phyloP scores from a whole-genome alignment of 2,888 invertebrate species.

The Euclidia mi region DNA sequence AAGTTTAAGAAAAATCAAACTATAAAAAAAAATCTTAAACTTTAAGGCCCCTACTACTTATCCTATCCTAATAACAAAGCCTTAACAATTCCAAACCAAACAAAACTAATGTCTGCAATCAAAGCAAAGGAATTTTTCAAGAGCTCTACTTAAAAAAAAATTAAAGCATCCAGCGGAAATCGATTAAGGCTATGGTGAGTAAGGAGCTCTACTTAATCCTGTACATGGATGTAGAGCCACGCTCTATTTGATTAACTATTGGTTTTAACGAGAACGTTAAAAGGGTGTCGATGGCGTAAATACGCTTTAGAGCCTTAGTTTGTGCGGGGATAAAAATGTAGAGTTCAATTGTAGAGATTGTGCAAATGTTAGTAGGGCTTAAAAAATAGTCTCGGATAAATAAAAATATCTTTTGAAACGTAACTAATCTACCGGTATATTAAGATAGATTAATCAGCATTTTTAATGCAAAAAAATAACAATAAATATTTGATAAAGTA shows the following conservation, averaged over 20 bases:
- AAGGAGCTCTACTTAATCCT: conserved; percentile 61
- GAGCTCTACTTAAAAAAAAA: conserved; percentile 27
- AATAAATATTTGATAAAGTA: too few species aligned
- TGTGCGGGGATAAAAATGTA: not conserved
- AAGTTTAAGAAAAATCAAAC: too few species aligned
- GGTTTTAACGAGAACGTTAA: conserved; percentile 55
- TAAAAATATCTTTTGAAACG: too few species aligned
- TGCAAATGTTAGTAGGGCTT: too few species aligned
- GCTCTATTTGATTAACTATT: conserved; percentile 70
- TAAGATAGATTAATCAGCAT: too few species aligned
- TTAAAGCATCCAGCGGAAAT: conserved; percentile 62
- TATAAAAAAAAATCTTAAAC: too few species aligned
- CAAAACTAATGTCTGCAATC: conserved; percentile 17
- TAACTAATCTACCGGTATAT: too few species aligned
- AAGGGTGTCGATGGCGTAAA: conserved; percentile 48
- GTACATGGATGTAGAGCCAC: conserved; percentile 57
- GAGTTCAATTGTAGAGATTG: too few species aligned
- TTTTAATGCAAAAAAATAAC: too few species aligned
- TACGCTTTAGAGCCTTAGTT: conserved; percentile 21
- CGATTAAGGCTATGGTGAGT: conserved; percentile 44
- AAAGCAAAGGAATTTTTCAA: conserved; percentile 11
- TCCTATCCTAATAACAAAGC: conserved; percentile 4
- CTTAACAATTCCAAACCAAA: conserved; percentile 8
- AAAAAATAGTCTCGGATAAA: too few species aligned
- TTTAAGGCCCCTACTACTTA: not conserved